Base-by-base conservation (phyloP, 2,113 vertebrate genomes). In the Bufo bufo region DNA sequence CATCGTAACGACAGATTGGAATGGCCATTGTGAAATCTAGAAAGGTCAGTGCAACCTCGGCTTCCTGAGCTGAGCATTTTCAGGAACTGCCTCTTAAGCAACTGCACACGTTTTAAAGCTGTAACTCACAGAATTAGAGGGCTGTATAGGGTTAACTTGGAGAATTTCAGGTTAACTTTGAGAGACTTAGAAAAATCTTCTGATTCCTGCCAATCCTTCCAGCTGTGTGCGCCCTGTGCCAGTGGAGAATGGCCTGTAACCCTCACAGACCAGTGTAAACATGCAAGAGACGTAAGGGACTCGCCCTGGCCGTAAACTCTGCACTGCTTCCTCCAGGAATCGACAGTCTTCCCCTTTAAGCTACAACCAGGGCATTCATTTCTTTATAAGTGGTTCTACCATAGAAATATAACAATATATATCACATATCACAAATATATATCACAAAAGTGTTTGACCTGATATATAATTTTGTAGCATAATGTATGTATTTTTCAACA, bases 141-240 rank as follows among this genome's bases (percentile, higher is more conserved):
- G 1, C 3, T 20, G 33, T 50, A 75, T 49, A 10, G 0, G 72
- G 72, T 75, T 75, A 75, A 75, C 17, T 50, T 50, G 1, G 9
- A 75, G 72, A 75, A 75, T 75, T 75, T 75, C 45, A 75, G 72
- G 47, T 75, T 59, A 59, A 80, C 10, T 82, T n/a, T 66, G 61
- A 65, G 61, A 82, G 81, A 66, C 61, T 82, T n/a, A 59, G 77
- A 80, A 17, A 80, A 80, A 43, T 59, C 52, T 80, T 8, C n/a
- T 58, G 52, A 2, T 43, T 63, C 9, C 61, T 82, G 59, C 81
- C 81, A 66, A 65, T 7, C 10, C 23, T 33, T 56, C 61, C 81
- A 82, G 59, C 81, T 82, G 81, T 66, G 81, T 82, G 43, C 66
- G 81, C 61, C 81, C 81, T 2, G 81, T 50, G 81, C 81, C 81